Percentiles rank a stretch among this genome's conserved stretches.
These are phyloP conservation scores for Hemichromis elongatus DNA, from an alignment of 2,113 vertebrate genomes.

Conservation along the genomic window DNA sequence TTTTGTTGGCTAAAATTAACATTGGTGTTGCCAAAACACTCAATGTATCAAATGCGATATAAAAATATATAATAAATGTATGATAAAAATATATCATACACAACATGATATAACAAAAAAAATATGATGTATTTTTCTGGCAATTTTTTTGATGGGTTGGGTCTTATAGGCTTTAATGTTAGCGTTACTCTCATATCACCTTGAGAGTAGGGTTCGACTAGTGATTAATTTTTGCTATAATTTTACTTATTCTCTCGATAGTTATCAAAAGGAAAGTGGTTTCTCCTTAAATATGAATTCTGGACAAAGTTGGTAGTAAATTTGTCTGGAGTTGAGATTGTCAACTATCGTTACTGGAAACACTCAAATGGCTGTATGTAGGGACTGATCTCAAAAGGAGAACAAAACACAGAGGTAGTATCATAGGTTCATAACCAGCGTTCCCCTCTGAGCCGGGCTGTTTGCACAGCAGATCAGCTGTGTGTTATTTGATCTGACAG, in stretches of 20 bases:
- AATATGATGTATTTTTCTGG: too few species aligned
- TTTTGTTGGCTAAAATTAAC: too few species aligned
- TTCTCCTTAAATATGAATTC: not conserved
- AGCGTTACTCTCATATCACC: not conserved
- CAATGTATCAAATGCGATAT: too few species aligned
- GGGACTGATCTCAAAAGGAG: not conserved
- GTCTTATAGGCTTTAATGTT: too few species aligned
- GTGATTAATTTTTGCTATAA: too few species aligned
- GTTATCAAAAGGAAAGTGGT: not conserved
- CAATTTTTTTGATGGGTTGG: too few species aligned
- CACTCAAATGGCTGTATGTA: not conserved
- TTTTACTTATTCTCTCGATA: too few species aligned
- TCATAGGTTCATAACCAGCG: not conserved
- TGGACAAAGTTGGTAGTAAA: not conserved
- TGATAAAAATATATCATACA: too few species aligned
- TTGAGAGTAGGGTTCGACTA: not conserved
- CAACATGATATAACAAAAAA: too few species aligned
- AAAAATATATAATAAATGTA: too few species aligned
- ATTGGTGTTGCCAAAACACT: too few species aligned
- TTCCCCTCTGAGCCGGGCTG: not conserved
- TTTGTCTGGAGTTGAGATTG: not conserved
- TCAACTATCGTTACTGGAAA: not conserved
- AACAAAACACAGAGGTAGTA: not conserved
- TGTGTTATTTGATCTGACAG: not conserved
- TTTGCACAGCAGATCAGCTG: not conserved